Percentiles rank a stretch among this genome's conserved stretches.
These are phyloP conservation scores for Dendrolimus houi DNA, from an alignment of 2,888 invertebrate species.

Conservation along the genomic window DNA sequence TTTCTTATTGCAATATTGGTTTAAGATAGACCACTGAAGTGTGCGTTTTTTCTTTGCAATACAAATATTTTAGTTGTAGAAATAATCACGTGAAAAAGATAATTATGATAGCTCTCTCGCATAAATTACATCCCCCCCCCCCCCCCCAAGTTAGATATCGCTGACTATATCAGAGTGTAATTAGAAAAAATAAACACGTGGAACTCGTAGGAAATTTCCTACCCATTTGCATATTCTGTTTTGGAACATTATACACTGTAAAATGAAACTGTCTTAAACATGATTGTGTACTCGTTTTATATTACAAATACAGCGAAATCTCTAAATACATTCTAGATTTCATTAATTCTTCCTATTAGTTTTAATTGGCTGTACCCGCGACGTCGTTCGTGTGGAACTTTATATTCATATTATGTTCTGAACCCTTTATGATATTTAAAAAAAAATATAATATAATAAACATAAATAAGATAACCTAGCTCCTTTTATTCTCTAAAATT, in stretches of 20 bases:
- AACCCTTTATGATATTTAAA: not conserved
- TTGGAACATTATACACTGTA: not conserved
- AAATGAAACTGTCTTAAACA: not conserved
- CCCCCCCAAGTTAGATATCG: no score
- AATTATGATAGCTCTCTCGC: not conserved
- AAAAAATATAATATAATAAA: no score
- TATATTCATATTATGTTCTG: not conserved
- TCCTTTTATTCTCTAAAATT: no score
- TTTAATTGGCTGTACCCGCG: no score
- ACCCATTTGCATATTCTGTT: not conserved
- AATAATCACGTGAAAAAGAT: constrained; percentile 1
- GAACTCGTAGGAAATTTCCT: not conserved
- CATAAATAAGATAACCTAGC: no score
- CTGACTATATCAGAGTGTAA: no score
- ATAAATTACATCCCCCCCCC: not conserved
- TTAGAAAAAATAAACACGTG: not conserved
- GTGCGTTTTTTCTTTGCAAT: no score
- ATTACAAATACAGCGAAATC: not conserved
- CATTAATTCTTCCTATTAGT: no score
- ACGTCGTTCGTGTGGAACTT: no score
- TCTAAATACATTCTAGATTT: no score
- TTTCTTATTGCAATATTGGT: constrained; percentile 2
- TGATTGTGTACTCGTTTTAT: not conserved
- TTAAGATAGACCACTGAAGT: no score
- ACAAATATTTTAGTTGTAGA: no score